phyloP scores from a whole-genome alignment of 2,888 invertebrate genomes.

The Noctua janthe region DNA sequence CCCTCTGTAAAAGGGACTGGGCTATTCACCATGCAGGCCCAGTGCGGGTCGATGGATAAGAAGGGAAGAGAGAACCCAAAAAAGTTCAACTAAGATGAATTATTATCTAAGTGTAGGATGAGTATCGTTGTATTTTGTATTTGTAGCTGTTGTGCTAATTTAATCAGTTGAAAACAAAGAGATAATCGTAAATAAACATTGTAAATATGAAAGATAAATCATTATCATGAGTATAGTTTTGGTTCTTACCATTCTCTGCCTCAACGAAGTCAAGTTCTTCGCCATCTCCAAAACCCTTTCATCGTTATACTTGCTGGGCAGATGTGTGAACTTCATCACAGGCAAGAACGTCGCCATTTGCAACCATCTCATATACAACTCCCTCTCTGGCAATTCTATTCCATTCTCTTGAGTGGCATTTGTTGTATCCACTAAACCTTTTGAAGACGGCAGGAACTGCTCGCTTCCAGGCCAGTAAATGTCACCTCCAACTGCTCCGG shows the following conservation, averaged over 20 bases:
- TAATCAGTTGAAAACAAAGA: not conserved
- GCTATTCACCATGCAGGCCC: not conserved
- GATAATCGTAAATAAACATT: not conserved
- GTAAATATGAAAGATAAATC: not conserved
- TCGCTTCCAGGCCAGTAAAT: slow-evolving; percentile 92
- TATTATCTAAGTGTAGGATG: not conserved
- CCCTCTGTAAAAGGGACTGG: too few species aligned
- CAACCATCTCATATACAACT: slow-evolving; percentile 97
- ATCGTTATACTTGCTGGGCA: slow-evolving; percentile 97
- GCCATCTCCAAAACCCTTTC: slow-evolving; percentile 94
- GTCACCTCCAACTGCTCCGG: slow-evolving; percentile 98
- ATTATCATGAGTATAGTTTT: not conserved
- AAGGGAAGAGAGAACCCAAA: not conserved
- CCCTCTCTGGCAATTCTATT: slow-evolving; percentile 92
- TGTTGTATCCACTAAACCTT: slow-evolving; percentile 80
- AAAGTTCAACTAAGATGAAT: not conserved
- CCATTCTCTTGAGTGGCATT: slow-evolving; percentile 84
- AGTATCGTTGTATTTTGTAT: not conserved
- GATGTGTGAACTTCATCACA: slow-evolving; percentile 96
- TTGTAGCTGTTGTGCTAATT: not conserved
- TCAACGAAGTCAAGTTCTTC: slow-evolving; percentile 93
- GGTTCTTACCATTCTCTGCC: slow-evolving; percentile 92
- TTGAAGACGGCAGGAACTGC: slow-evolving; percentile 89
- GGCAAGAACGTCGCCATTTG: slow-evolving; percentile 97
- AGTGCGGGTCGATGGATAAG: not conserved